Conservation (phyloP, 2,888 invertebrate species). For the Protophormia terraenovae region DNA sequence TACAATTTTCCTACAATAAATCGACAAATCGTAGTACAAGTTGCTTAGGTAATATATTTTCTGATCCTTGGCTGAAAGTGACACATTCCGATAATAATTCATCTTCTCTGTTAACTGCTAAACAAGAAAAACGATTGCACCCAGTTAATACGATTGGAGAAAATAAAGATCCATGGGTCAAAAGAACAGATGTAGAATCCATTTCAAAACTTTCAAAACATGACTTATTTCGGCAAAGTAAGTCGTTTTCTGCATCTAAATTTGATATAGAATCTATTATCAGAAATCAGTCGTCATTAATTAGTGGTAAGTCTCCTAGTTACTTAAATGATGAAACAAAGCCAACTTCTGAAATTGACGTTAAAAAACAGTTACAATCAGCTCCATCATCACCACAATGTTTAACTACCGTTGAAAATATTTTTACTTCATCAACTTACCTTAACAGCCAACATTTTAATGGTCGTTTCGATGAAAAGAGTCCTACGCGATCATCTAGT, state of each 20-base stretch:
- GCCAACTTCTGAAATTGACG: not conserved
- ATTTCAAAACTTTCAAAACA: slow-evolving; percentile 66
- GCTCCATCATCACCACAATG: slow-evolving; percentile 76
- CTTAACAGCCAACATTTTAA: slow-evolving; percentile 60
- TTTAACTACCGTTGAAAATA: slow-evolving; percentile 71
- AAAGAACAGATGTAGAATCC: slow-evolving; percentile 67
- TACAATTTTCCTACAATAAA: slow-evolving; percentile 73
- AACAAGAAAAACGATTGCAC: not conserved
- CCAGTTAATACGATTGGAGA: not conserved
- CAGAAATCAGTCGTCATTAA: not conserved
- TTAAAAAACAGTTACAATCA: slow-evolving; percentile 69
- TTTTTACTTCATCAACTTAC: slow-evolving; percentile 69
- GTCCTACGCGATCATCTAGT: slow-evolving; percentile 71
- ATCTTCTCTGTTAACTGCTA: not conserved
- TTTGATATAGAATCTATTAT: slow-evolving; percentile 67
- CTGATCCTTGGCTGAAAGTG: slow-evolving; percentile 81
- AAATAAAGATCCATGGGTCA: slow-evolving; percentile 77
- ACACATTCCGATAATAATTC: slow-evolving; percentile 67
- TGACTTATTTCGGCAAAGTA: slow-evolving; percentile 72
- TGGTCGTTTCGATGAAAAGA: slow-evolving; percentile 52
- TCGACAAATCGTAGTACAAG: slow-evolving; percentile 77
- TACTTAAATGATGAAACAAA: not conserved
- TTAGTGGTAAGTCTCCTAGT: not conserved
- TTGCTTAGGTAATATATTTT: slow-evolving; percentile 78
- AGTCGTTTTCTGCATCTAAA: slow-evolving; percentile 74